phyloP scores from a whole-genome alignment of 2,113 vertebrate species.

The Lamprotornis superbus region DNA sequence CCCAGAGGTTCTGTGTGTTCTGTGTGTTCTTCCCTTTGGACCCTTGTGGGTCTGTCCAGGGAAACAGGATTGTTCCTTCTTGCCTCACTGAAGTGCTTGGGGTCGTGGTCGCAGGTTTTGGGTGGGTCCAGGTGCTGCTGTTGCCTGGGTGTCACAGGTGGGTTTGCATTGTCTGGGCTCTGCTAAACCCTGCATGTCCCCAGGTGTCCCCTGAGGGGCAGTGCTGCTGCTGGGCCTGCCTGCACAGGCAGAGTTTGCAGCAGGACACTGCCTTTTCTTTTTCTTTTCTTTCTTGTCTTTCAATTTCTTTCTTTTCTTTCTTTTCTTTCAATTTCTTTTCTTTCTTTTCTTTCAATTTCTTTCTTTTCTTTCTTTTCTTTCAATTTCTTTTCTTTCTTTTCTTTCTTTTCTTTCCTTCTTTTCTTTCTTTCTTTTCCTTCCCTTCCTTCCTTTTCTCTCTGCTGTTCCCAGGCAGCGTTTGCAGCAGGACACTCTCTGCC shows the following conservation, averaged over 20 bases:
- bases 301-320: neutral
- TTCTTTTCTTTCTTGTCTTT: neutral
- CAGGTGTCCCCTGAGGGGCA: accelerated
- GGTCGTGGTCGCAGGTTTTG: accelerated
- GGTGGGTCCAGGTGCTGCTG: accelerated
- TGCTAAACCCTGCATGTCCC: accelerated
- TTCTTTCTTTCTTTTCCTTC: no score
- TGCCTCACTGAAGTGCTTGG: neutral
- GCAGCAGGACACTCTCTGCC: neutral
- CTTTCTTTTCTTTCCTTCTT: no score
- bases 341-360: no score
- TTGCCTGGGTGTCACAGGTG: neutral
- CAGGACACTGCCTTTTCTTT: neutral
- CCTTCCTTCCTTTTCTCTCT: no score
- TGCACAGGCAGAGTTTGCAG: accelerated
- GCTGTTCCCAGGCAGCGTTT: no score
- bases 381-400: no score
- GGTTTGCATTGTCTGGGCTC: neutral
- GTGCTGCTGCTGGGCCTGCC: neutral
- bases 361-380: no score
- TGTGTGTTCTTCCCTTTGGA: neutral
- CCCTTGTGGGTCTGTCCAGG: neutral
- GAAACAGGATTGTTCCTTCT: accelerated
- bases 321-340: no score
- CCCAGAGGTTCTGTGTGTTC: neutral